phyloP scores from a whole-genome alignment of 1,140 invertebrate genomes.

The Orussus abietinus region DNA sequence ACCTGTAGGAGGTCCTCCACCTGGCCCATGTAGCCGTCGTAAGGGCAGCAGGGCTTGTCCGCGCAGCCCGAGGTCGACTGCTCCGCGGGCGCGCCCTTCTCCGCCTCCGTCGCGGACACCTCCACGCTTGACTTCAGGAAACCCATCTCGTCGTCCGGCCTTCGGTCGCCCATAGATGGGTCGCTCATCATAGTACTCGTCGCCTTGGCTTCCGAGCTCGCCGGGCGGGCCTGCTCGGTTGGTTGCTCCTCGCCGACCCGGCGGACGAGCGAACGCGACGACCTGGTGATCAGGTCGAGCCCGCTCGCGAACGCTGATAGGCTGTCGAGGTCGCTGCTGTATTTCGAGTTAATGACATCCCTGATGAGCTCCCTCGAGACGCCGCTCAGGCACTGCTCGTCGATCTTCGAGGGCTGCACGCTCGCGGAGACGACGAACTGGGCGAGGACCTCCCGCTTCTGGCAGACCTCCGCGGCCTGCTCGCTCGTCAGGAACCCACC shows the following conservation, averaged over 20 bases:
- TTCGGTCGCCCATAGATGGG: constrained; percentile 65
- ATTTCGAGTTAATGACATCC: constrained; percentile 52
- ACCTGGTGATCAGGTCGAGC: constrained; percentile 38
- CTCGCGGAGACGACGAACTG: constrained; percentile 51
- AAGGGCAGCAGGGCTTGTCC: no score
- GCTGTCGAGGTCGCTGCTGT: constrained; percentile 44
- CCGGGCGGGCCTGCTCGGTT: constrained; percentile 47
- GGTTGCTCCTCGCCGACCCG: constrained; percentile 41
- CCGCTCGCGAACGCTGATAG: constrained; percentile 37
- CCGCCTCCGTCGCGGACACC: constrained; percentile 35
- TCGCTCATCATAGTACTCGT: constrained; percentile 51
- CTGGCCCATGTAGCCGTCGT: constrained; percentile 56
- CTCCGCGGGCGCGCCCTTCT: constrained; percentile 20
- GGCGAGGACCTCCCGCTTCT: constrained; percentile 47
- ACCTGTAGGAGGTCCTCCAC: constrained; percentile 64
- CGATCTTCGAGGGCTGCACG: constrained; percentile 49
- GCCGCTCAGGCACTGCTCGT: constrained; percentile 48
- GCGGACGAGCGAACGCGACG: constrained; percentile 27
- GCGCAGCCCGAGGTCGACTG: constrained; percentile 28
- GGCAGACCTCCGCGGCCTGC: constrained; percentile 45
- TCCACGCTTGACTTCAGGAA: constrained; percentile 43
- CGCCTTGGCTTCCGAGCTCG: constrained; percentile 12
- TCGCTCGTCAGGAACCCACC: constrained; percentile 47
- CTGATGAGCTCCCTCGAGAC: constrained; percentile 49
- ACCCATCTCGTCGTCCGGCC: constrained; percentile 65